Base-by-base conservation (phyloP, 2,888 invertebrate genomes). In the Osmoderma eremita region DNA sequence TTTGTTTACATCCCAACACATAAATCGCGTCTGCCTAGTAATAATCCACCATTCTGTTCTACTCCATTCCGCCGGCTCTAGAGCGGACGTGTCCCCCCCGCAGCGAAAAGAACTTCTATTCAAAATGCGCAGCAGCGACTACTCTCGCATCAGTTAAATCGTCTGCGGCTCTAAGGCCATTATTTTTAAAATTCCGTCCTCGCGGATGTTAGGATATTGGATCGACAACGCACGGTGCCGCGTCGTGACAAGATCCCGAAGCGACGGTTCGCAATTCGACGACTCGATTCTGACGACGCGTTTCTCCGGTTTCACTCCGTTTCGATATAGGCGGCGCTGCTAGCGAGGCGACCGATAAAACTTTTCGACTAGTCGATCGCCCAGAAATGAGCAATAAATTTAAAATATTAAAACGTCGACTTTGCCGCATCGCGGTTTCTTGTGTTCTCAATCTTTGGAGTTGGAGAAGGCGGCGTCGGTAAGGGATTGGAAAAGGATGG, bases 301-400 rank as follows among this genome's bases (percentile, higher is more conserved):
- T 53, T 53, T 24, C 42, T 22, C 12, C n/a, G 2, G 20, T n/a
- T 18, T 22, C 18, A 17, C 48, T 48, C 17, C 20, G 13, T n/a
- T 20, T 56, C 41, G 41, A 8, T 24, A 17, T 18, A 22, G 22
- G 17, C 18, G 36, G 39, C 54, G 38, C 54, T 18, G 18, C 20
- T 17, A 61, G 45, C 39, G 41, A 49, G 50, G 24, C 51, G 63
- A 38, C 53, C 49, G 63, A 41, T 53, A 63, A 51, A 63, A 61
- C 58, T 61, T 61, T 45, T 61, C 58, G 24, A 15, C 30, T 18
- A 61, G 30, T 61, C 58, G 45, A 61, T 61, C 58, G 58, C 18
- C 24, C 36, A 61, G 58, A 45, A 61, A 48, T 45, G 45, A 45
- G 58, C 45, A 61, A 61, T 61, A 61, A 61, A 61, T 45, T 61